Base-by-base conservation (phyloP, 2,888 invertebrate genomes). In the Desoria tigrina region DNA sequence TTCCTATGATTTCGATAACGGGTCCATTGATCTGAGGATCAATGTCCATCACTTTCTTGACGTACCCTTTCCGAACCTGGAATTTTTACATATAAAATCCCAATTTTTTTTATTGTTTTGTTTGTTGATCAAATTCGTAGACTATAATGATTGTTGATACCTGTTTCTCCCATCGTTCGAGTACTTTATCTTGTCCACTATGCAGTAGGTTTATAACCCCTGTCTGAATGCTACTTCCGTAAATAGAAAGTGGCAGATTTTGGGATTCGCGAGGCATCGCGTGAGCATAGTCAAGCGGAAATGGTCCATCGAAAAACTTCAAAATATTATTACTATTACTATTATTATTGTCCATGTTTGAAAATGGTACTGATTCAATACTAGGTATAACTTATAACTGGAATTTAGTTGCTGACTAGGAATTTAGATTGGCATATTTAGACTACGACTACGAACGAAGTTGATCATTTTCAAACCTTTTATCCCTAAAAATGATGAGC, bases 101-200 rank as follows among this genome's bases (percentile, higher is more conserved):
- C n/a, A n/a, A n/a, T n/a, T n/a, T n/a, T n/a, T n/a, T n/a, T n/a
- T n/a, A n/a, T n/a, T n/a, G n/a, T n/a, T n/a, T 45, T 45, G n/a
- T 45, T 45, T 45, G 21, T 45, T 45, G 9, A 39, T 9, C 9
- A 39, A 39, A 37, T 18, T 23, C 26, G 9, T 42, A 26, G 2
- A 6, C 21, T 32, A 45, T 45, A 45, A 21, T 45, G 6, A 16
- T 9, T 39, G n/a, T 39, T 11, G 39, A 16, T 51, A 72, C 74
- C 64, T 75, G 75, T 54, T 75, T 75, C 37, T 75, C 75, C 75
- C 75, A 75, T 18, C 66, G 61, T 55, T 74, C 75, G 27, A 75
- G 58, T 11, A 74, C 73, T 27, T 67, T 62, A 21, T 72, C 68
- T 18, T 71, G 69, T 18, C 68, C 70, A 26, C 74, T 66, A 55